Conservation (phyloP, 2,888 invertebrate species). For the Callyntrura sp. region DNA sequence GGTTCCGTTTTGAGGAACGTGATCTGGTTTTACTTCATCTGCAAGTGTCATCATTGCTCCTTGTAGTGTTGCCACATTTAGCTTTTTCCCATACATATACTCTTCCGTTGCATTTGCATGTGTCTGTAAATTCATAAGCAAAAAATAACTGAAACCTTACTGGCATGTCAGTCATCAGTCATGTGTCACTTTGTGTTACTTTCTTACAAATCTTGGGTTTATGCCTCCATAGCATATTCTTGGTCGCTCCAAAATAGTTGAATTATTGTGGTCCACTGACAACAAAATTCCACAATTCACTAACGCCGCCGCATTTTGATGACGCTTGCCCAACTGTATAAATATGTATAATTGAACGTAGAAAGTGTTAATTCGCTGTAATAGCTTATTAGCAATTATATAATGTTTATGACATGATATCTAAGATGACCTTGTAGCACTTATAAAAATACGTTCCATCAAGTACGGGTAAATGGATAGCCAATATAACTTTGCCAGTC, state of each 20-base stretch:
- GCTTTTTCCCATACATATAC: slow-evolving; percentile 86
- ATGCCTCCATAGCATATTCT: slow-evolving; percentile 48
- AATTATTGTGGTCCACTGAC: neutral
- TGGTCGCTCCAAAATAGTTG: neutral
- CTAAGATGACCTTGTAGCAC: slow-evolving; percentile 91
- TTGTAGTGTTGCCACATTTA: slow-evolving; percentile 86
- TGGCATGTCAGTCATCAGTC: too few relatives aligned
- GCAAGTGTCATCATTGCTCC: slow-evolving; percentile 85
- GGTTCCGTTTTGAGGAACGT: neutral
- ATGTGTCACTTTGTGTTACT: neutral
- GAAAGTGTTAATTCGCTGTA: neutral
- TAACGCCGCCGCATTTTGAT: slow-evolving; percentile 55
- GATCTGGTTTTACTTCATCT: neutral
- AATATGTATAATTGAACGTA: neutral
- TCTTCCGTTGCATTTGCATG: slow-evolving; percentile 88
- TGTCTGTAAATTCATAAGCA: slow-evolving; percentile 79
- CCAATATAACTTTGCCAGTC: slow-evolving; percentile 89
- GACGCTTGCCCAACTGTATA: slow-evolving; percentile 24
- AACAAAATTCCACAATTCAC: slow-evolving; percentile 46
- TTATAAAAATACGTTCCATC: slow-evolving; percentile 86
- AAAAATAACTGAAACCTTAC: neutral
- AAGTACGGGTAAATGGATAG: slow-evolving; percentile 88
- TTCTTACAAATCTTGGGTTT: neutral
- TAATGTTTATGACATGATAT: too few relatives aligned
- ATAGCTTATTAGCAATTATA: neutral